A percentile compares a stretch with the other conserved stretches of the same genome.
These are phyloP conservation scores for Muntiacus muntjak DNA, from an alignment of 2,113 vertebrate species.

Conservation along the genomic window DNA sequence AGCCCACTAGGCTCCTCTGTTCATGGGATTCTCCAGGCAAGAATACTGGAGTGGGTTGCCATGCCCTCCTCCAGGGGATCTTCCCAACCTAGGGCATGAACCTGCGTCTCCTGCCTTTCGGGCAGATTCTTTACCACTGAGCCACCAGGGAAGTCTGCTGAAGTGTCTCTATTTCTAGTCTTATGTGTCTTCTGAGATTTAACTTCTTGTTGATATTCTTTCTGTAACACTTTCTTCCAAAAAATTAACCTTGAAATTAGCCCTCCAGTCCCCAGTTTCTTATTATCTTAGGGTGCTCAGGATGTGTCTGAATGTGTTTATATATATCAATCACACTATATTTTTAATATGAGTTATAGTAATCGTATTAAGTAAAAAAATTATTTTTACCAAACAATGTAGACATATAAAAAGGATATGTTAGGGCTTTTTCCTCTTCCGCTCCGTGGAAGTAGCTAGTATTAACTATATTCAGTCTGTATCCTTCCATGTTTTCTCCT, in stretches of 20 bases:
- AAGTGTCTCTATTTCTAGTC: conserved; percentile 18
- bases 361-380: neutral
- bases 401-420: neutral
- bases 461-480: neutral
- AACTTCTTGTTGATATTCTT: conserved; percentile 11
- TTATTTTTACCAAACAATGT: neutral
- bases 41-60: neutral
- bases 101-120: neutral
- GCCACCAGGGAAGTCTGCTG: neutral
- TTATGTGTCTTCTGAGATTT: neutral
- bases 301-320: neutral
- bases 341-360: neutral
- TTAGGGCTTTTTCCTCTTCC: neutral
- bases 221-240: neutral
- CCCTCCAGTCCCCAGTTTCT: neutral
- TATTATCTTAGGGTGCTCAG: neutral
- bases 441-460: neutral
- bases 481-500: neutral
- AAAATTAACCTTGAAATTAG: conserved; percentile 35
- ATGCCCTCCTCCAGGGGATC: neutral
- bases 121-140: neutral
- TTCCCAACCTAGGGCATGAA: neutral
- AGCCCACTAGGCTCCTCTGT: neutral
- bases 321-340: neutral
- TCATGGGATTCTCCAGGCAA: neutral